Percentiles rank a stretch among this genome's conserved stretches.
Evolutionary conservation across 2,797 vertebrate species (phyloP).

Genomic region (Chiroxiphia lanceolata): DNA sequence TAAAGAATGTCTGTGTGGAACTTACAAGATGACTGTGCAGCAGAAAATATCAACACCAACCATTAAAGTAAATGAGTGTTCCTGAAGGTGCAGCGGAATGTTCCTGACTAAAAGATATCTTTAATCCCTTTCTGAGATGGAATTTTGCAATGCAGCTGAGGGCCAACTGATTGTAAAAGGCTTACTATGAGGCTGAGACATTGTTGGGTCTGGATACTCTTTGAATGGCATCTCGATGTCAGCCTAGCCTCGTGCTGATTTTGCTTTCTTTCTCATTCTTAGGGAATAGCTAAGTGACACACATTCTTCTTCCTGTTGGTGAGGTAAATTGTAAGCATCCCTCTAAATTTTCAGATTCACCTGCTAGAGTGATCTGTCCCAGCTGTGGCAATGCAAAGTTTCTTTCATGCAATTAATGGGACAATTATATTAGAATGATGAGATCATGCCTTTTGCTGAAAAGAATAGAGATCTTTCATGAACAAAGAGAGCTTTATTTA

Average conservation of each 20-base stretch:
- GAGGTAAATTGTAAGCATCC: constrained; percentile 31
- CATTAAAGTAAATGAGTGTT: not conserved
- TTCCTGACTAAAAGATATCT: not conserved
- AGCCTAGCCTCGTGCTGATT: not conserved
- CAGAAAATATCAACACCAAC: not conserved
- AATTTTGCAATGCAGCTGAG: constrained; percentile 9
- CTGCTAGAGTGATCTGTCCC: constrained; percentile 3
- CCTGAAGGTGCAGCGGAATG: not conserved
- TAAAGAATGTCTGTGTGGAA: not conserved
- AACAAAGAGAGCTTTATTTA: constrained; percentile 59
- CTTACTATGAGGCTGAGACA: constrained; percentile 27
- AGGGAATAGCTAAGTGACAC: constrained; percentile 15
- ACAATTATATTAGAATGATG: constrained; percentile 61
- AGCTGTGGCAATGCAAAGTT: constrained; percentile 15
- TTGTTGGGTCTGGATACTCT: constrained; percentile 21
- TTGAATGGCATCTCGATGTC: constrained; percentile 19
- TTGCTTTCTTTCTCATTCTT: constrained; percentile 8
- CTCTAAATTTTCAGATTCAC: constrained; percentile 25
- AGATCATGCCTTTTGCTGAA: constrained; percentile 58
- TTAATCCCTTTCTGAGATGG: not conserved
- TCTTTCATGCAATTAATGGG: constrained; percentile 40
- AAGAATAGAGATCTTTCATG: constrained; percentile 56
- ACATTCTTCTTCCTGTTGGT: constrained; percentile 27
- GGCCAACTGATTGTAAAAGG: not conserved
- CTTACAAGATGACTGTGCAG: not conserved